Conservation (phyloP, 2,113 vertebrate genomes). For the Crotalus tigris region DNA sequence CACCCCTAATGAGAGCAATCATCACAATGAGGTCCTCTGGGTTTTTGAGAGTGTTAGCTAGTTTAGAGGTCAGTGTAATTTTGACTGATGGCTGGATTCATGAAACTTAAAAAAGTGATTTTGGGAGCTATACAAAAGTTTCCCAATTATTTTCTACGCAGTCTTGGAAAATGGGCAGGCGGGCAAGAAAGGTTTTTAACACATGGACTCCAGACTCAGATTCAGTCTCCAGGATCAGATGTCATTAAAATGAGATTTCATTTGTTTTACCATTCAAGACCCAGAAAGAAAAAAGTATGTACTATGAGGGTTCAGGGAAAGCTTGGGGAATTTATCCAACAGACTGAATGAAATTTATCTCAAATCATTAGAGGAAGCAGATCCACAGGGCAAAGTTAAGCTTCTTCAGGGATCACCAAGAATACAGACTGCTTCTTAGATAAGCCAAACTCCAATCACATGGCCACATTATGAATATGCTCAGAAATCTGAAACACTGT, state of each 20-base stretch:
- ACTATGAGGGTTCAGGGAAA: not conserved
- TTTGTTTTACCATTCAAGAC: not conserved
- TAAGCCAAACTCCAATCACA: not conserved
- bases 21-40: not conserved
- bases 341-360: not conserved
- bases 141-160: not conserved
- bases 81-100: not conserved
- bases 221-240: not conserved
- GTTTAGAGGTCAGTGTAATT: not conserved
- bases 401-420: not conserved
- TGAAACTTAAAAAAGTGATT: not conserved
- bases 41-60: not conserved
- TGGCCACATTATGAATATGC: not conserved
- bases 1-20: not conserved
- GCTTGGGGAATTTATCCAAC: not conserved
- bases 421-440: not conserved
- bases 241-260: not conserved
- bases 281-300: not conserved
- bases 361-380: not conserved
- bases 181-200: not conserved
- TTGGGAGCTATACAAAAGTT: not conserved
- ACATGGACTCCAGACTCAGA: not conserved
- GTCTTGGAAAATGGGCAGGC: not conserved
- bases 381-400: not conserved
- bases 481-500: not conserved